Evolutionary conservation across 2,797 vertebrate genomes (phyloP), one percentile per base, ranked within the genome.

Genomic region (Sebastes variabilis): DNA sequence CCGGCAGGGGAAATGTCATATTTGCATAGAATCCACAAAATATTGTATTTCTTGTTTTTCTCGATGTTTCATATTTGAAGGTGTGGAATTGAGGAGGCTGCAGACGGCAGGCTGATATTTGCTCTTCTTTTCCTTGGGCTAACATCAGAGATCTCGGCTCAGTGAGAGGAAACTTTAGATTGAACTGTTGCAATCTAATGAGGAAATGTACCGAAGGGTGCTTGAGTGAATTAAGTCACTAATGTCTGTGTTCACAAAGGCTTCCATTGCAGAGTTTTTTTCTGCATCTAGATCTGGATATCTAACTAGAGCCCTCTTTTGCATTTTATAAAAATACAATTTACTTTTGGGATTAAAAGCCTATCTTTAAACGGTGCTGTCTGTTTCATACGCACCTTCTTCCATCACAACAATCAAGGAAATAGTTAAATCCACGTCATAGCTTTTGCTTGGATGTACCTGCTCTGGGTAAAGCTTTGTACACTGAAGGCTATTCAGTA

Each of bases 1-100:
- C 71, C 73, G 49, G 84, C 88, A 60, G 69, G 84, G 81, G 72
- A 93, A 94, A 95, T 95, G 93, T 94, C 93, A 92, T 77, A 94
- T 95, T 95, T 92, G 89, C 93, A 93, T 94, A 94, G 92, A 90
- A 88, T 81, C 86, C 85, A 90, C 83, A 87, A 92, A 93, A 93
- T 89, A 91, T 91, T 92, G 85, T 90, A 88, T 92, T 90, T 93
- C 82, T 86, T 90, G 82, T 90, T 91, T 87, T 85, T 73, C 74
- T 84, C 79, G 1, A 64, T 71, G 74, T 80, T 90, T 79, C 83
- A 46, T 87, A 86, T 92, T 88, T 82, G 80, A 92, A 81, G 69
- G 66, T 77, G 75, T 74, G 80, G 75, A 78, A 72, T 69, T 86
- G 84, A 72, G 38, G 84, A 82, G 68, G 76, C 78, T 66, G 66